Evolutionary conservation across 2,797 vertebrate species (phyloP), one percentile per base, ranked within the genome.

Genomic region (Champsocephalus gunnari): DNA sequence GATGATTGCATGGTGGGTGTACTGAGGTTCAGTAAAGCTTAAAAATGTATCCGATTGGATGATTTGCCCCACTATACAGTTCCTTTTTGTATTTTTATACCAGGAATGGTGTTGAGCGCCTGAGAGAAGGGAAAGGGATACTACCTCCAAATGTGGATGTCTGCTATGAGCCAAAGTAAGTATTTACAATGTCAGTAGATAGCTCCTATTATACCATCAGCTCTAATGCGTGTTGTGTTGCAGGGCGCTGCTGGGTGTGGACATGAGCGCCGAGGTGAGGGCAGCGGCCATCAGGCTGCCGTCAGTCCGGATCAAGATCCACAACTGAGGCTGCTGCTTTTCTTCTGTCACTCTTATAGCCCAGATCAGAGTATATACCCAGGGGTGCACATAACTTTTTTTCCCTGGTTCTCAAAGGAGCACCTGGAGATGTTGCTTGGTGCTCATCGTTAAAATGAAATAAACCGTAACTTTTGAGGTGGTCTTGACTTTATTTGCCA

Each of bases 51-150:
- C 1, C 0, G 4, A 32, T 68, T n/a, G 0, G 9, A 32, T 43
- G 47, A 53, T 28, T 16, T 24, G 7, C 5, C 10, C 11, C 2
- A 3, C 12, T 43, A 51, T 48, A 17, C 6, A 47, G 12, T 71
- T 19, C 1, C 16, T n/a, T 45, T 62, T 45, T 43, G 10, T 28
- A 21, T 24, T 24, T 54, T 28, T 19, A 1, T 14, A 67, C 6
- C 76, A 99, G 98, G 98, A 99, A 99, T 6, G 98, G 98, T 21
- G 89, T 99, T 62, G 98, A 99, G 80, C 95, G 95, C 77, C 82
- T 99, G 64, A 94, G 88, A 81, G 95, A 95, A 82, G 96, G 96
- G 56, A 89, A 93, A 51, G 97, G 96, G n/a, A 79, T 99, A 34
- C 84, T 98, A 38, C 66, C 93, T 28, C 89, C 93, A 1, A 0